Conservation (phyloP, 2,113 vertebrate species). For the Geothlypis trichas region DNA sequence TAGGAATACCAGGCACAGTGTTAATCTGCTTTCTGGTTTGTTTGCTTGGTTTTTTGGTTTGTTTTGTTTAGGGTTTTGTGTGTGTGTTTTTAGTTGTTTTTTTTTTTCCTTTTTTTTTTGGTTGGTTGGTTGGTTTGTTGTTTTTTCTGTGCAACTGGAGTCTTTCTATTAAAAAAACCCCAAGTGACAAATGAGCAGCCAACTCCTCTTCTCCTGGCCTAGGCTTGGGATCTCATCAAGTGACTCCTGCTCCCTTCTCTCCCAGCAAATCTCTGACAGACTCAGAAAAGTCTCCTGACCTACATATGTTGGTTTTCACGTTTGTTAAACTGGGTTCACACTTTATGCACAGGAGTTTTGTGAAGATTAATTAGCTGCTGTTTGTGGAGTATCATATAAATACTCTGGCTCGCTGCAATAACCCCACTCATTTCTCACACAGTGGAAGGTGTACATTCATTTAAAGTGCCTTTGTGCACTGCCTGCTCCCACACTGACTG, state of each 20-base stretch:
- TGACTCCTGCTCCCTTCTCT: neutral
- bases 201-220: neutral
- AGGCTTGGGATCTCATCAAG: neutral
- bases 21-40: rapidly evolving
- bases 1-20: neutral
- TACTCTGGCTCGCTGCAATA: neutral
- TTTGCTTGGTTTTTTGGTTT: neutral
- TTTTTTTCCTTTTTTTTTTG: neutral
- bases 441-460: neutral
- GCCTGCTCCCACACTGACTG: constrained; percentile 17
- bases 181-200: neutral
- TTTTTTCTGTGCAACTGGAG: neutral
- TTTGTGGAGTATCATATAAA: neutral
- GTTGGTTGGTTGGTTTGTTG: neutral
- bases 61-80: neutral
- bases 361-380: constrained; percentile 49
- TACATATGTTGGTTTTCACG: constrained; percentile 5
- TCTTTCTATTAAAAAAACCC: neutral
- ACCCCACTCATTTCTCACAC: neutral
- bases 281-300: neutral
- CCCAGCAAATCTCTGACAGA: neutral
- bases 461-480: neutral
- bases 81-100: neutral
- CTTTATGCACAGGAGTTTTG: constrained; percentile 27
- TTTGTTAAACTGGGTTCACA: constrained; percentile 3